Conservation (phyloP, 2,888 invertebrate species). For the Pandemis corylana region DNA sequence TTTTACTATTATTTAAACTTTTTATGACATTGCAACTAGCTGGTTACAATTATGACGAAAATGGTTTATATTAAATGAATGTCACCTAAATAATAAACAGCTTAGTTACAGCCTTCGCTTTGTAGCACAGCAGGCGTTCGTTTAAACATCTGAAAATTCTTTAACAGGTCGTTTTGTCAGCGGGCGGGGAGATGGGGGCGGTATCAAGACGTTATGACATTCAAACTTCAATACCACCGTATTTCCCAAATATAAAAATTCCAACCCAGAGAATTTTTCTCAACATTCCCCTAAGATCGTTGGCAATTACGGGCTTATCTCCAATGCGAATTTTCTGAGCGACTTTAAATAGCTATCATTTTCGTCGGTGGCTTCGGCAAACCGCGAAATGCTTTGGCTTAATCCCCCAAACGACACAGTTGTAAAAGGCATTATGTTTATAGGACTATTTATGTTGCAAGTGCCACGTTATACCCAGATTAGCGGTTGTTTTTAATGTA, state of each 20-base stretch:
- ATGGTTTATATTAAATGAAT: too few relatives aligned
- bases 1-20: too few relatives aligned
- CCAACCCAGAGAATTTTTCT: slow-evolving; percentile 53
- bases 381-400: slow-evolving; percentile 59
- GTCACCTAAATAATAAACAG: neutral
- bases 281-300: slow-evolving; percentile 66
- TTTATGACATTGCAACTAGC: too few relatives aligned
- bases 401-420: slow-evolving; percentile 61
- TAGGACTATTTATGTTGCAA: slow-evolving; percentile 50
- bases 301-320: slow-evolving; percentile 75
- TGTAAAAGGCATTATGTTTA: slow-evolving; percentile 62
- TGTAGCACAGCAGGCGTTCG: neutral
- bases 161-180: slow-evolving; percentile 12
- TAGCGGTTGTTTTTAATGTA: slow-evolving; percentile 9
- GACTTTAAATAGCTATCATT: slow-evolving; percentile 78
- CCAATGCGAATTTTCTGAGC: slow-evolving; percentile 74
- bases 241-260: slow-evolving; percentile 58
- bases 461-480: slow-evolving; percentile 23
- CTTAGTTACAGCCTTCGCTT: neutral
- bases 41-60: too few relatives aligned
- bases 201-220: slow-evolving; percentile 11
- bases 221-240: slow-evolving; percentile 55
- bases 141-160: neutral
- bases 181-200: neutral
- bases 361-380: slow-evolving; percentile 63